These are phyloP conservation scores for Rhagologus leucostigma DNA, from an alignment of 2,113 vertebrate genomes.

Conservation along the genomic window DNA sequence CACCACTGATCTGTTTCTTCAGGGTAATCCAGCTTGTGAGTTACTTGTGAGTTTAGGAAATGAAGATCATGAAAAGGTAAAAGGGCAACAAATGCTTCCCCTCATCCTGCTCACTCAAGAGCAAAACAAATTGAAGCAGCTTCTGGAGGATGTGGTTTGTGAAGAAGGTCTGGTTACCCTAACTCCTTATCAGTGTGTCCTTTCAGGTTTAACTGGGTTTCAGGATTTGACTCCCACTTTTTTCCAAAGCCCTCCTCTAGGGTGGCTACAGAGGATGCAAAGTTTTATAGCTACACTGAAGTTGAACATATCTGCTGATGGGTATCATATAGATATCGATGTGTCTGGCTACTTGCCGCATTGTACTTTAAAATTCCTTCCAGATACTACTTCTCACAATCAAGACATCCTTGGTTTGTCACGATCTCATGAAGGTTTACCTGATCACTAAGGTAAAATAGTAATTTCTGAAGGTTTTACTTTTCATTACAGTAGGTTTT, in stretches of 20 bases:
- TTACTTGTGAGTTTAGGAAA: not conserved
- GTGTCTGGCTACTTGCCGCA: not conserved
- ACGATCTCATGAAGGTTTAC: not conserved
- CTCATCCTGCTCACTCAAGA: not conserved
- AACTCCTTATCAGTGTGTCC: not conserved
- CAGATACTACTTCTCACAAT: not conserved
- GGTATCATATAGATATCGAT: not conserved
- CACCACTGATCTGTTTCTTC: not conserved
- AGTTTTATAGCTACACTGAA: not conserved
- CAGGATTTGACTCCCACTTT: not conserved
- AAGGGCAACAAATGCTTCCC: not conserved
- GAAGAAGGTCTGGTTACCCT: not conserved
- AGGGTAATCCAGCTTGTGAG: not conserved
- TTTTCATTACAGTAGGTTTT: not conserved
- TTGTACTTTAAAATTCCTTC: not conserved
- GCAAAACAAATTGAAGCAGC: not conserved
- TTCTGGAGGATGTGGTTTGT: not conserved
- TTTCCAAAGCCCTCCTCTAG: not conserved
- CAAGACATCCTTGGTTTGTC: not conserved
- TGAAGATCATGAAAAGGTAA: not conserved
- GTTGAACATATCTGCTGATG: not conserved
- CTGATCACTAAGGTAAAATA: not conserved
- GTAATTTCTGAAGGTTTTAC: not conserved
- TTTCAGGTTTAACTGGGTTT: not conserved
- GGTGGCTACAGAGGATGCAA: not conserved